Base-by-base conservation (phyloP, 1,140 invertebrate species). In the Olivierus martensii region DNA sequence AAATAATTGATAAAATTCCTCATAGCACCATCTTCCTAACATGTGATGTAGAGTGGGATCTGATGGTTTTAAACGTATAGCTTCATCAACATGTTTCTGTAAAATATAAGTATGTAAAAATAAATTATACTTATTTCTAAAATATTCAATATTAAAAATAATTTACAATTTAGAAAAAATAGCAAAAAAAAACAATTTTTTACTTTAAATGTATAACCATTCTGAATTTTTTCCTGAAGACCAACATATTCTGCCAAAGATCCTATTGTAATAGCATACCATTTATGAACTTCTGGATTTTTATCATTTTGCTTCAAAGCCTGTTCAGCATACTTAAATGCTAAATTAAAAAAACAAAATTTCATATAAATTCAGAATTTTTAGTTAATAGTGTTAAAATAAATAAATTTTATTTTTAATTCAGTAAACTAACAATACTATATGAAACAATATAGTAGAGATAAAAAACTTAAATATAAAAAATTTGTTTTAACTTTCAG, bases 221-320 rank as follows among this genome's bases (percentile, higher is more conserved):
- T 78, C 60, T 75, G 62, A 47, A 88, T 80, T 70, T 78, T 82
- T 46, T 83, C 81, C 63, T 79, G 78, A 3, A 73, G 71, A 12
- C 74, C 65, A 22, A 77, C 65, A 66, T 73, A 77, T 39, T 81
- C 74, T 39, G 76, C 75, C 58, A 74, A 68, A 55, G 70, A 69
- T 37, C 84, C 84, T 47, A 84, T 61, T 2, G 82, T 73, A 46
- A 86, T 81, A 9, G 82, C 83, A 67, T 76, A 69, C 83, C 83
- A 87, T 69, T 87, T 87, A 64, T 86, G 82, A 28, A 78, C 72
- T 62, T 84, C 74, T 1, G 75, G 66, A 63, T 75, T 70, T 15
- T 72, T 61, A 3, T 71, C 63, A 55, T 78, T 69, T 3, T 77
- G 47, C 53, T 71, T 62, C 10, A 86, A 61, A 52, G 81, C 72